These are phyloP conservation scores for Pelobates fuscus DNA, from an alignment of 2,113 vertebrate genomes.

Conservation along the genomic window DNA sequence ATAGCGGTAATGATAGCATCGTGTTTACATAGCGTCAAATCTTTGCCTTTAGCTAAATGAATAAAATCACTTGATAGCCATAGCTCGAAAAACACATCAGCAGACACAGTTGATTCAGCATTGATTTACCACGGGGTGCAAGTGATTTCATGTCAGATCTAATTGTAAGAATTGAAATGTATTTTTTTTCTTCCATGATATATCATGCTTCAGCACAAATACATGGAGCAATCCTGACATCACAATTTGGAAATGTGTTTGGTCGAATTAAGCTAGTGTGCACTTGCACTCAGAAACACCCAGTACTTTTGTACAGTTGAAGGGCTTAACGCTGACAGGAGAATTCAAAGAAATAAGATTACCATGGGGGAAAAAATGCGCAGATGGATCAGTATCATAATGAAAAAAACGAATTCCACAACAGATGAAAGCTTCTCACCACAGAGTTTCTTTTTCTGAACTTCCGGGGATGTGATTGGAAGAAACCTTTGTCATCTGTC, in stretches of 20 bases:
- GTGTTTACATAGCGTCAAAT: conserved; percentile 46
- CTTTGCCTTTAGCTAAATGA: conserved; percentile 53
- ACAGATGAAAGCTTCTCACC: conserved; percentile 13
- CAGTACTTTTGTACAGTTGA: conserved; percentile 47
- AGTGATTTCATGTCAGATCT: conserved; percentile 50
- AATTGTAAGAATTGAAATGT: conserved; percentile 52
- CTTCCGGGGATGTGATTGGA: no score
- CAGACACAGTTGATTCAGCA: conserved; percentile 51
- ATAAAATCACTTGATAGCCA: conserved; percentile 55
- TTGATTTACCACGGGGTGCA: conserved; percentile 52
- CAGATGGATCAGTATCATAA: conserved; percentile 44
- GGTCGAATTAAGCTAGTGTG: conserved; percentile 57
- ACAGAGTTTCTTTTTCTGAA: no score
- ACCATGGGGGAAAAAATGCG: conserved; percentile 45
- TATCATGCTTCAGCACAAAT: conserved; percentile 49
- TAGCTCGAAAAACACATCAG: conserved; percentile 58
- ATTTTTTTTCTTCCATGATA: conserved; percentile 52
- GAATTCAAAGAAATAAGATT: conserved; percentile 40
- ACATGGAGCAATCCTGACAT: conserved; percentile 52
- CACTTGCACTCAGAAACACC: conserved; percentile 53
- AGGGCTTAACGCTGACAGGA: conserved; percentile 53
- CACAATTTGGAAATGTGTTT: conserved; percentile 53
- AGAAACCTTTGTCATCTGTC: no score
- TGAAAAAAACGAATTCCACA: conserved; percentile 46
- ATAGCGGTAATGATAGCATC: conserved; percentile 31